A percentile compares a stretch with the other conserved stretches of the same genome.
phyloP scores from a whole-genome alignment of 1,140 invertebrate genomes.

The Drosophila rhopaloa region DNA sequence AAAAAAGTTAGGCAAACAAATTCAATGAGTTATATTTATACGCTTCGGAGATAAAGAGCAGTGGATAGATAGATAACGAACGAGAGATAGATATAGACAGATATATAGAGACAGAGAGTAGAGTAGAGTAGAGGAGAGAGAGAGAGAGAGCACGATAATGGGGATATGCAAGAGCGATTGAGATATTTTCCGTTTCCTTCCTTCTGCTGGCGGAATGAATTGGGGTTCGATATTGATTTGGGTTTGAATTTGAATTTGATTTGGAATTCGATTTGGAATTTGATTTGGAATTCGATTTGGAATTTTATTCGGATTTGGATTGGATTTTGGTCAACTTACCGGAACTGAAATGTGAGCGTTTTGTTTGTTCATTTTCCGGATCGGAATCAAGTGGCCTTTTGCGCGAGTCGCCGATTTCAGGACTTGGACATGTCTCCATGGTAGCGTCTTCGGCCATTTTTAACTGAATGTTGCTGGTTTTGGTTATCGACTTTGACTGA shows the following conservation, averaged over 20 bases:
- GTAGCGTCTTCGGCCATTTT: constrained; percentile 88
- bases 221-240: constrained; percentile 48
- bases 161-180: constrained; percentile 74
- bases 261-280: constrained; percentile 43
- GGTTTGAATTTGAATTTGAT: constrained; percentile 25
- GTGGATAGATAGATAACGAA: constrained; percentile 29
- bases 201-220: constrained; percentile 44
- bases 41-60: constrained; percentile 37
- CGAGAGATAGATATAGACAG: constrained; percentile 32
- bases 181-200: constrained; percentile 49
- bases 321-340: constrained; percentile 86
- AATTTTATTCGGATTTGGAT: constrained; percentile 38
- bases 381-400: constrained; percentile 93
- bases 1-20: constrained; percentile 55
- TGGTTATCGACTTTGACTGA: constrained; percentile 47
- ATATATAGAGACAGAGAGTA: constrained; percentile 34
- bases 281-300: constrained; percentile 31
- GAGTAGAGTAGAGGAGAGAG: neutral
- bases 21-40: constrained; percentile 68
- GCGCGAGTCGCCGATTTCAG: constrained; percentile 90
- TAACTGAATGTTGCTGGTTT: constrained; percentile 82
- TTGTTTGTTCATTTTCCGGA: constrained; percentile 92
- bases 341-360: constrained; percentile 94
- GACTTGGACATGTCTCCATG: constrained; percentile 91
- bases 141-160: constrained; percentile 62